These are phyloP conservation scores for Oreotragus oreotragus DNA, from an alignment of 2,113 vertebrate genomes.

Conservation along the genomic window DNA sequence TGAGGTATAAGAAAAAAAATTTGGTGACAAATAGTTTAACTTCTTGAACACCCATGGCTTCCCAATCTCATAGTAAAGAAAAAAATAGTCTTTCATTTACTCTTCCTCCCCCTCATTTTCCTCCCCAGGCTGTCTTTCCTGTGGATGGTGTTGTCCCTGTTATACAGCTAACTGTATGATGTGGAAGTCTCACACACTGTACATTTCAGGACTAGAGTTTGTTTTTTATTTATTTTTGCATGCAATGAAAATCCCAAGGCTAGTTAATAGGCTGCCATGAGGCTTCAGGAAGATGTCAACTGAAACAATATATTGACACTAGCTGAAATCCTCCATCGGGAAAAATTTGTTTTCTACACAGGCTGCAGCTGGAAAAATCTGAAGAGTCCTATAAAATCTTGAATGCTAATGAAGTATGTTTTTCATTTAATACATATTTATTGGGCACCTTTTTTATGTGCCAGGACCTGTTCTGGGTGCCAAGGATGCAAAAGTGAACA, in stretches of 20 bases:
- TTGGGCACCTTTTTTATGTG: not conserved
- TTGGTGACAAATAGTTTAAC: not conserved
- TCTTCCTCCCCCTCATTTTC: not conserved
- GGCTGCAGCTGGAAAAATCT: not conserved
- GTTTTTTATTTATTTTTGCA: not conserved
- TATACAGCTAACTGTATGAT: not conserved
- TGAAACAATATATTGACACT: constrained; percentile 41
- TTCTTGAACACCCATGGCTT: not conserved
- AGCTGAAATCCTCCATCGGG: constrained; percentile 30
- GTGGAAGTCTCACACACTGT: not conserved
- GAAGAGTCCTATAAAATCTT: constrained; percentile 16
- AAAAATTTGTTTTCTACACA: constrained; percentile 45
- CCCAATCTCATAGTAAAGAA: not conserved
- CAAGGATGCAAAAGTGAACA: not conserved
- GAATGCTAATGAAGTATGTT: not conserved
- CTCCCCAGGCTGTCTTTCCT: not conserved
- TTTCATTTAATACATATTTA: constrained; percentile 34
- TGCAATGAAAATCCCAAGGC: constrained; percentile 26
- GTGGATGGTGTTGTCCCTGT: not conserved
- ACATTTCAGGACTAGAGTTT: not conserved
- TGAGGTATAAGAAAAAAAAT: not conserved
- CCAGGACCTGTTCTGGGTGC: not conserved
- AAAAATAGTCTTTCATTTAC: not conserved
- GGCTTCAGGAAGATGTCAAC: constrained; percentile 51
- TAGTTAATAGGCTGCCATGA: constrained; percentile 46